Conservation (phyloP, 37 sponge, comb jelly and placozoan species). For the Chondrosia reniformis region DNA sequence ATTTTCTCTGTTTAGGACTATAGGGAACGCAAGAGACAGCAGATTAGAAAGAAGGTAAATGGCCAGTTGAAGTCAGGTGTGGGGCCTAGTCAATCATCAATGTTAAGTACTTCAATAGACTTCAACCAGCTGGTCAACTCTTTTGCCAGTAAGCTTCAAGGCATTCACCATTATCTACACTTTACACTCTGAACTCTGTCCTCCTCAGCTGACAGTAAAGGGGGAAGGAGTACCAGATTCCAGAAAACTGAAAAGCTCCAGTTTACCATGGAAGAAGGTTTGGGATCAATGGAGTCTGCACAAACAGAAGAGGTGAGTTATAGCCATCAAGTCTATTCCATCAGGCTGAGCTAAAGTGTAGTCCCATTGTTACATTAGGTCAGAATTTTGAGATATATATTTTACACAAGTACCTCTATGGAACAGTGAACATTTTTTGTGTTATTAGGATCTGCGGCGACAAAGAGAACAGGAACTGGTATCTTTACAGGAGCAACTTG, state of each 20-base stretch:
- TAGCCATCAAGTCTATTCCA: neutral
- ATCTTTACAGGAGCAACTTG: slow-evolving; percentile 60
- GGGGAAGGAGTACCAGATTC: slow-evolving; percentile 75
- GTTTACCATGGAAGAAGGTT: slow-evolving; percentile 31
- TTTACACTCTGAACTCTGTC: neutral
- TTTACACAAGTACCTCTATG: neutral
- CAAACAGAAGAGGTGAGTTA: slow-evolving; percentile 32
- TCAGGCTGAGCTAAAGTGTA: too few species aligned
- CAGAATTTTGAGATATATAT: neutral
- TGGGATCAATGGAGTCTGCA: neutral
- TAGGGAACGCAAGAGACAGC: slow-evolving; percentile 54
- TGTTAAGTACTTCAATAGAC: slow-evolving; percentile 31
- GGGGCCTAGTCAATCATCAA: slow-evolving; percentile 29
- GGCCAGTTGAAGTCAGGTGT: slow-evolving; percentile 59
- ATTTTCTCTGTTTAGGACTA: slow-evolving; percentile 55
- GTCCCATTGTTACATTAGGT: neutral
- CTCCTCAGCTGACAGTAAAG: slow-evolving; percentile 5
- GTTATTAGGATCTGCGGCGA: slow-evolving; percentile 54
- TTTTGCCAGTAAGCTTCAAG: slow-evolving; percentile 68
- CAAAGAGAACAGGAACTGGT: slow-evolving; percentile 78
- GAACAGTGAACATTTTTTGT: neutral
- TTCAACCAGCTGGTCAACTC: slow-evolving; percentile 57
- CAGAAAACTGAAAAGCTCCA: slow-evolving; percentile 85
- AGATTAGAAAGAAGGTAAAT: slow-evolving; percentile 56
- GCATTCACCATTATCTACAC: neutral